These are phyloP conservation scores for Amblyornis subalaris DNA, from an alignment of 2,113 vertebrate genomes.

Conservation along the genomic window DNA sequence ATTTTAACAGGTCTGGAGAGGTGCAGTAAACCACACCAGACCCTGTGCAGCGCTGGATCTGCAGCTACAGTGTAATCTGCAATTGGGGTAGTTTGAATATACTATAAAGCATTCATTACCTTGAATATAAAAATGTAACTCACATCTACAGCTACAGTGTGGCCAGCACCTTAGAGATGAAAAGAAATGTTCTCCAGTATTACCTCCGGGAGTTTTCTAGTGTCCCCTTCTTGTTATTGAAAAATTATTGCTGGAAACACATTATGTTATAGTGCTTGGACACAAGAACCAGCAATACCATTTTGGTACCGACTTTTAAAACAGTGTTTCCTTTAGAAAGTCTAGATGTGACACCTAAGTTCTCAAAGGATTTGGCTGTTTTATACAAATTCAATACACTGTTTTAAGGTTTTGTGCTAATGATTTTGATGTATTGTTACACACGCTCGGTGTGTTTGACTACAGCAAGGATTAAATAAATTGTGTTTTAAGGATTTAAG, in stretches of 20 bases:
- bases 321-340: not conserved
- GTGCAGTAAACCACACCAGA: not conserved
- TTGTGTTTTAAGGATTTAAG: constrained; percentile 52
- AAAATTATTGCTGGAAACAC: not conserved
- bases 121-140: not conserved
- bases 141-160: not conserved
- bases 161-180: not conserved
- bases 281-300: not conserved
- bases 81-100: not conserved
- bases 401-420: constrained; percentile 45
- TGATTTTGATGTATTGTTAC: constrained; percentile 46
- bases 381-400: constrained; percentile 37
- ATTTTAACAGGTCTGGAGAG: not conserved
- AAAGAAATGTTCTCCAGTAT: not conserved
- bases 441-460: constrained; percentile 33
- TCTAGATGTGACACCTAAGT: not conserved
- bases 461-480: constrained; percentile 57
- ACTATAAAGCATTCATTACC: not conserved
- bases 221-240: not conserved
- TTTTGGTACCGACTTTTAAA: not conserved
- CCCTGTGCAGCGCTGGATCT: accelerated
- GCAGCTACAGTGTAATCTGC: not conserved
- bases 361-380: constrained; percentile 35
- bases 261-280: not conserved
- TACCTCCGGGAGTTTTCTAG: not conserved